Evolutionary conservation across 2,888 invertebrate species (phyloP).

Genomic region (Drosophila austrosaltans): DNA sequence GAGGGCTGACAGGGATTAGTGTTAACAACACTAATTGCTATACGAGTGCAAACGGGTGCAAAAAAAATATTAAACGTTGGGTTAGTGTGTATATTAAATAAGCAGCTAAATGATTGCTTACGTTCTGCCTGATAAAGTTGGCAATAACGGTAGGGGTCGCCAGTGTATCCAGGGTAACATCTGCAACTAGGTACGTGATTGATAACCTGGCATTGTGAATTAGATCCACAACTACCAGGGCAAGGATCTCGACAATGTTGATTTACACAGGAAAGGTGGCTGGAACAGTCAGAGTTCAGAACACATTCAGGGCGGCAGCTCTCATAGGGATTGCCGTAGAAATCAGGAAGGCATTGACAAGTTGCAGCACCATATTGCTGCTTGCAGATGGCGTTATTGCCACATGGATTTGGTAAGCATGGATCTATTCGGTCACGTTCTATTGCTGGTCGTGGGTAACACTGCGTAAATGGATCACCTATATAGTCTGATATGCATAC

Average conservation of each 20-base stretch:
- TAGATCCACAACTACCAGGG: slow-evolving; percentile 90
- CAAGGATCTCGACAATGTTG: slow-evolving; percentile 90
- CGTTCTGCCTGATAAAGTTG: slow-evolving; percentile 70
- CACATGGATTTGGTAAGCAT: slow-evolving; percentile 88
- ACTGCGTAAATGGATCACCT: slow-evolving; percentile 87
- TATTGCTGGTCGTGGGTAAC: slow-evolving; percentile 81
- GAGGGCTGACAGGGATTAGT: slow-evolving; percentile 89
- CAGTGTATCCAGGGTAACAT: slow-evolving; percentile 86
- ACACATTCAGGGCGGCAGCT: slow-evolving; percentile 90
- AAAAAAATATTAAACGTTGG: slow-evolving; percentile 39
- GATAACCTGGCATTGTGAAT: slow-evolving; percentile 89
- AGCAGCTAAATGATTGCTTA: slow-evolving; percentile 67
- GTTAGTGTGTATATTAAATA: slow-evolving; percentile 49
- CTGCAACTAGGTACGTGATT: slow-evolving; percentile 92
- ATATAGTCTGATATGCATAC: slow-evolving; percentile 84
- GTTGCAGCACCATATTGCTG: slow-evolving; percentile 84
- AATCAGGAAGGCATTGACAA: slow-evolving; percentile 88
- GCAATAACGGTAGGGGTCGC: slow-evolving; percentile 89
- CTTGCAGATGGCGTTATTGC: slow-evolving; percentile 86
- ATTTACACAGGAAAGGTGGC: slow-evolving; percentile 88
- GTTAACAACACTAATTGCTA: slow-evolving; percentile 60
- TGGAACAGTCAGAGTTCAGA: slow-evolving; percentile 88
- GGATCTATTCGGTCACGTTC: slow-evolving; percentile 83
- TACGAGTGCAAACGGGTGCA: slow-evolving; percentile 45
- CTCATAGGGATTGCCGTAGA: slow-evolving; percentile 88